phyloP scores from a whole-genome alignment of 2,888 invertebrate genomes.

The Phorcus lineatus region DNA sequence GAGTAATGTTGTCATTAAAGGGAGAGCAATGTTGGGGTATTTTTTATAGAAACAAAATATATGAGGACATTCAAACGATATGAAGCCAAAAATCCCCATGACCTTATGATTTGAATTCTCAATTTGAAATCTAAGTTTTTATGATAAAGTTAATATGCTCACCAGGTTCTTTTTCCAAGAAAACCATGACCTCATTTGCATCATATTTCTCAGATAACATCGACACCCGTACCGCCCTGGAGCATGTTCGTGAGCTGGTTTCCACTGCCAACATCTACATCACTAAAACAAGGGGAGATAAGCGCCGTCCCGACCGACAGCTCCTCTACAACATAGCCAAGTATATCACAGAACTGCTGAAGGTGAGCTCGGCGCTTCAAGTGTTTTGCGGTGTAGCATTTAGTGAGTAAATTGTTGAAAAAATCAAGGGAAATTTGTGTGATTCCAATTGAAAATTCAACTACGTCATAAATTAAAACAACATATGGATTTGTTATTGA shows the following conservation, averaged over 20 bases:
- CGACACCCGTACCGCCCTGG: slow-evolving; percentile 92
- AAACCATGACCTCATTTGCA: no score
- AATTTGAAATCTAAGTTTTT: no score
- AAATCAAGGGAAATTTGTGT: no score
- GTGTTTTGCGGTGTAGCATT: no score
- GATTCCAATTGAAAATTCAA: background rate
- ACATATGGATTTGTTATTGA: background rate
- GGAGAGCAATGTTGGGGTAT: no score
- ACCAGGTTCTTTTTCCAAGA: no score
- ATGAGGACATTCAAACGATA: no score
- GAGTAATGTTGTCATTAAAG: slow-evolving; percentile 56
- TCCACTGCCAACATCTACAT: slow-evolving; percentile 90
- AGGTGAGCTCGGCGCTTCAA: slow-evolving; percentile 55
- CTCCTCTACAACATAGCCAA: slow-evolving; percentile 85
- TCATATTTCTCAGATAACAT: slow-evolving; percentile 82
- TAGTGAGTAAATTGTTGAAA: no score
- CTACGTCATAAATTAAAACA: background rate
- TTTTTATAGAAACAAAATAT: no score
- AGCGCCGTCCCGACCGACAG: slow-evolving; percentile 79
- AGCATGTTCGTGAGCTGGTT: slow-evolving; percentile 90
- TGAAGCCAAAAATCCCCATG: no score
- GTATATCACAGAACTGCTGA: slow-evolving; percentile 84
- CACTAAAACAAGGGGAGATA: slow-evolving; percentile 78
- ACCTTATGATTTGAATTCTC: no score
- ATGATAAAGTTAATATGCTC: no score